phyloP scores from a whole-genome alignment of 2,113 vertebrate genomes.

The Brachypteracias leptosomus region DNA sequence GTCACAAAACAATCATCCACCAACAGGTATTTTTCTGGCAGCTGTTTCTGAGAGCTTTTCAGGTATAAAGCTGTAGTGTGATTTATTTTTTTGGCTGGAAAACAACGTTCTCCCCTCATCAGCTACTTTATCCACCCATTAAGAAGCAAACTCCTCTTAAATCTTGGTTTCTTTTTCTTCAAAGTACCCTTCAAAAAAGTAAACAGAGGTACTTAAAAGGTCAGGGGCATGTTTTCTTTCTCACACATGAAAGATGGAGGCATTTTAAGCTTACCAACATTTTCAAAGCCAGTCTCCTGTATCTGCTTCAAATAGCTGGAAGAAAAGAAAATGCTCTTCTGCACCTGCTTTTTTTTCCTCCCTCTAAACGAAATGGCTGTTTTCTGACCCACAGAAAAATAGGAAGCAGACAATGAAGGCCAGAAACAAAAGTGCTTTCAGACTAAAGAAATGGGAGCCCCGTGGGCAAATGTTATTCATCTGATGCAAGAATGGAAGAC shows the following conservation, averaged over 20 bases:
- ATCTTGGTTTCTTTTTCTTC: background rate
- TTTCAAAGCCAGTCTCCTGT: background rate
- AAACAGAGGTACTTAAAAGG: conserved; percentile 9
- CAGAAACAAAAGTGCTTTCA: background rate
- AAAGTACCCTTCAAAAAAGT: background rate
- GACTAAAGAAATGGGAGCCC: background rate
- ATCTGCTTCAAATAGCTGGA: background rate
- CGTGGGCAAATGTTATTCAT: background rate
- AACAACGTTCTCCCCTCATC: background rate
- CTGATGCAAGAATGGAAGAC: background rate
- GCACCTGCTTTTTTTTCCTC: background rate
- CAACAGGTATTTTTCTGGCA: background rate
- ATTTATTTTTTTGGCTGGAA: background rate
- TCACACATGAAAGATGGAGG: background rate
- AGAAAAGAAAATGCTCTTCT: background rate
- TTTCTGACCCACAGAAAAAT: background rate
- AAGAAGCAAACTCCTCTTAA: background rate
- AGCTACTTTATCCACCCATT: background rate
- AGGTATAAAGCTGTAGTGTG: background rate
- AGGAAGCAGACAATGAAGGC: background rate
- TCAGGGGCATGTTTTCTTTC: background rate
- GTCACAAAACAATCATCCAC: background rate
- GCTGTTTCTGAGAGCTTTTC: background rate
- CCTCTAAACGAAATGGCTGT: background rate
- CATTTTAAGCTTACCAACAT: background rate